Evolutionary conservation across 53 echinoderm and acorn worm species (phyloP).

Genomic region (Pentamera pediparva): DNA sequence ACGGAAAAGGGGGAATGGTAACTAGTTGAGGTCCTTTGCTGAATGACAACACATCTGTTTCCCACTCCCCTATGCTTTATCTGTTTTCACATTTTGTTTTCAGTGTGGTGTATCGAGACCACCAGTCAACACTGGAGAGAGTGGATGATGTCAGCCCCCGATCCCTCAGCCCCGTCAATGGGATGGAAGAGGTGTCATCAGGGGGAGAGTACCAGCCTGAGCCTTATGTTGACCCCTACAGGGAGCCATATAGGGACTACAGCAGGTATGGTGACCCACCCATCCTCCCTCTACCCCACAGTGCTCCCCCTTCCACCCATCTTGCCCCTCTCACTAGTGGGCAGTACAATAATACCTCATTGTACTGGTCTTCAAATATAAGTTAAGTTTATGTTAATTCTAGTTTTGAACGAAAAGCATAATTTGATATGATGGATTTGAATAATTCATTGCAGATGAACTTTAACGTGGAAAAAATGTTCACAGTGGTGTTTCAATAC

Average conservation of each 20-base stretch:
- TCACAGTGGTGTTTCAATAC: no score
- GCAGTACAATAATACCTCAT: not conserved
- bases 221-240: conserved; percentile 82
- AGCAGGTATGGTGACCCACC: conserved; percentile 59
- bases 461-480: no score
- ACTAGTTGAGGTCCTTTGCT: no score
- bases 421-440: no score
- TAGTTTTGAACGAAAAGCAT: no score
- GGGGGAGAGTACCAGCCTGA: conserved; percentile 57
- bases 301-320: not conserved
- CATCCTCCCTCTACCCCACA: not conserved
- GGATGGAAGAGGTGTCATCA: conserved; percentile 13
- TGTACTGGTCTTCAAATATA: not conserved
- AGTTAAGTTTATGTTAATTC: no score
- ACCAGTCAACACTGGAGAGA: conserved; percentile 11
- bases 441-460: no score
- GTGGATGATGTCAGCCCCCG: conserved; percentile 37
- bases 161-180: conserved; percentile 36
- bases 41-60: no score
- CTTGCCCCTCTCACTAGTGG: not conserved
- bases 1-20: no score
- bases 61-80: no score
- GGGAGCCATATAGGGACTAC: conserved; percentile 95
- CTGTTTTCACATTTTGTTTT: no score
- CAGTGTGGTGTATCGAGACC: conserved; percentile 32